phyloP scores from a whole-genome alignment of 2,113 vertebrate genomes.

The Elaphurus davidianus region DNA sequence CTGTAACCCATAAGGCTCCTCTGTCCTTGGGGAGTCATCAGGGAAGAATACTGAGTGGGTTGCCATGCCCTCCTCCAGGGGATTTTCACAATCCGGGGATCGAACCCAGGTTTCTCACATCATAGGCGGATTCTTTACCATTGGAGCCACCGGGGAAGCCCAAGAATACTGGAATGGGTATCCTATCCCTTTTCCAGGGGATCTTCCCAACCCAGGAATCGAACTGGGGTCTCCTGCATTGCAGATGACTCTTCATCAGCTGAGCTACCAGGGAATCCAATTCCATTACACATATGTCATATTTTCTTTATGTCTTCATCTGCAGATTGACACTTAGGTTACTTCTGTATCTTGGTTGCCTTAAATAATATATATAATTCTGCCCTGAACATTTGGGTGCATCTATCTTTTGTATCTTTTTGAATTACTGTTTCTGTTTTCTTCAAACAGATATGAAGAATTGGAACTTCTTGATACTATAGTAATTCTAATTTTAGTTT shows the following conservation, averaged over 20 bases:
- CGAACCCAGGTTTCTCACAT: background rate
- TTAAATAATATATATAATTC: background rate
- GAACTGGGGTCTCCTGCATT: background rate
- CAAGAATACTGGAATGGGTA: too few relatives aligned
- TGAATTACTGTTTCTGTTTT: background rate
- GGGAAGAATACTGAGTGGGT: background rate
- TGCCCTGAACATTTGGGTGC: background rate
- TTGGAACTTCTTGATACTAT: background rate
- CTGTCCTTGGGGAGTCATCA: background rate
- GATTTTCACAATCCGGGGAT: background rate
- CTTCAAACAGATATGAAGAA: background rate
- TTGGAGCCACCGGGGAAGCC: rapidly evolving
- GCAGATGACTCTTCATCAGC: background rate
- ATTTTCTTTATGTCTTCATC: background rate
- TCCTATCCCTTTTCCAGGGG: too few relatives aligned
- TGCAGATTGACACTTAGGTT: background rate
- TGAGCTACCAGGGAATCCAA: background rate
- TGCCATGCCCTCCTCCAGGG: background rate
- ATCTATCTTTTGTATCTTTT: background rate
- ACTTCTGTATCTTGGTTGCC: background rate
- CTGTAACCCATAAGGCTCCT: background rate
- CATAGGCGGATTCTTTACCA: background rate
- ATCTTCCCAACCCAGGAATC: background rate
- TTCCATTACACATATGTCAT: background rate
- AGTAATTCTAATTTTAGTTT: background rate